Evolutionary conservation across 2,888 invertebrate species (phyloP), one percentile per base, ranked within the genome.

Genomic region (Cerceris rybyensis): DNA sequence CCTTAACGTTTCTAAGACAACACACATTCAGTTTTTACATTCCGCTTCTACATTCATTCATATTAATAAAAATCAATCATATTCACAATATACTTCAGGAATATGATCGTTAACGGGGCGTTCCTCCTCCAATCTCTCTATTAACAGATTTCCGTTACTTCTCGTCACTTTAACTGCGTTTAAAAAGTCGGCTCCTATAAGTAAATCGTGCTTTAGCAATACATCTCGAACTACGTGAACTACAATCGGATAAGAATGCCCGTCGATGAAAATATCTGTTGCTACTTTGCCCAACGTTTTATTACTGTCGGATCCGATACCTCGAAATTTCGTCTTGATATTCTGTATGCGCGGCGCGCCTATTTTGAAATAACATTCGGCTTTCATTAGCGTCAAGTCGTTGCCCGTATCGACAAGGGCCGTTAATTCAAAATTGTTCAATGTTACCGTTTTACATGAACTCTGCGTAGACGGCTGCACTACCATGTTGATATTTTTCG

Each of bases 391-490:
- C 6, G 49, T 61, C 13, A 61, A 13, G 41, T 82, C 71, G 28
- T 81, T 81, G 1, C 75, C 80, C 0, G 75, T 81, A 52, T 81
- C 82, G 8, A 82, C 43, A 4, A 84, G 17, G 2, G 81, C 81
- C 14, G 7, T 59, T 16, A 59, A 0, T 1, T 14, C 13, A 14
- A 2, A 0, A 43, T 42, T 17, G 8, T 49, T 57, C 0, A 66
- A 13, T n/a, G 55, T 54, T 61, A 68, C 55, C 14, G 42, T 65
- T 50, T 70, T 69, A 11, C 42, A 54, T 1, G 57, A 50, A 13
- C 74, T 65, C 28, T n/a, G 69, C 64, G 57, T 70, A 55, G 61
- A 57, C n/a, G 54, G 14, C 16, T 42, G 14, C 9, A 28, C 4
- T 5, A 60, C 68, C 13, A 60, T 2, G 39, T 67, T 60, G 2